These are phyloP conservation scores for Ibidorhyncha struthersii DNA, from an alignment of 2,113 vertebrate species.

Conservation along the genomic window DNA sequence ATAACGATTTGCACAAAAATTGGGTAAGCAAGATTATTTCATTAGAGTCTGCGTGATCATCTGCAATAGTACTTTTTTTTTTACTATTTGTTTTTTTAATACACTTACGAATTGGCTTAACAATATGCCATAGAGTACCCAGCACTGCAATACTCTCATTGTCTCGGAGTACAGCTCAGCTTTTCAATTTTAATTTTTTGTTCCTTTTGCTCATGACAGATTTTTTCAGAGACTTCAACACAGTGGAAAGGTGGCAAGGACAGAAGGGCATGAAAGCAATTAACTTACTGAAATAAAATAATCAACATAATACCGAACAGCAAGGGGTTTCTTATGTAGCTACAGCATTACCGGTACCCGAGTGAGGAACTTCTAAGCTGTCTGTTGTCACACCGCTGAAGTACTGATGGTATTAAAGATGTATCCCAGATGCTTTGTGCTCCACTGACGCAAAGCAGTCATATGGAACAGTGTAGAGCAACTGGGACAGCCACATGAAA, in stretches of 20 bases:
- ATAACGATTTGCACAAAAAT: not conserved
- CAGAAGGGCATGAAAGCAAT: constrained; percentile 38
- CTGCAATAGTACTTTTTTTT: not conserved
- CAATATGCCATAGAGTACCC: not conserved
- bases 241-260: not conserved
- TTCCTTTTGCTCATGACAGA: not conserved
- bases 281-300: constrained; percentile 43
- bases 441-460: not conserved
- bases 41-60: not conserved
- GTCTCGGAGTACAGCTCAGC: not conserved
- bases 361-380: not conserved
- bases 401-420: not conserved
- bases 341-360: not conserved
- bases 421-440: not conserved
- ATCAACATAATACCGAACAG: not conserved
- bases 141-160: not conserved
- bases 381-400: not conserved
- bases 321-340: not conserved
- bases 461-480: not conserved
- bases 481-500: not conserved
- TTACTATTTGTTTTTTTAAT: not conserved
- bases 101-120: not conserved
- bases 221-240: not conserved
- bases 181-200: constrained; percentile 12
- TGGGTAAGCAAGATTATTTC: not conserved